Evolutionary conservation across 2,113 vertebrate genomes (phyloP), one percentile per base, ranked within the genome.

Genomic region (Mirza zaza): DNA sequence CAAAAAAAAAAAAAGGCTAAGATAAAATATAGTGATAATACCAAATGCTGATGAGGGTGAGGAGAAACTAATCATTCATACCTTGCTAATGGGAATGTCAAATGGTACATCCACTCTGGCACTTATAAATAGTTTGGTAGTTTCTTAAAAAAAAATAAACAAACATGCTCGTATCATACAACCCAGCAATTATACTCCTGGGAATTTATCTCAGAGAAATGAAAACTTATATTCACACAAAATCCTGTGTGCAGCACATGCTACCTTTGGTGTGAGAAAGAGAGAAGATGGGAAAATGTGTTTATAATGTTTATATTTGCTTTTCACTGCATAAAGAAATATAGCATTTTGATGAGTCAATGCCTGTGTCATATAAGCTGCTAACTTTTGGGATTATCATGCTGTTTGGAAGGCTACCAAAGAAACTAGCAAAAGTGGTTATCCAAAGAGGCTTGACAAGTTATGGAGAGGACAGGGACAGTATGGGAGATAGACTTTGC

Each of bases 51-150:
- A 18, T 0, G 2, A 61, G 21, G 10, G 10, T 3, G 27, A 36
- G 32, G 8, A 55, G 4, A 52, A n/a, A 18, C 29, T 13, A 1
- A 55, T 0, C 9, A 12, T 45, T 45, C 21, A 0, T 5, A 5
- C 23, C 7, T 27, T 11, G 36, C 36, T 82, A 18, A 3, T 39
- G 18, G 50, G 27, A 42, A 15, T 42, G 15, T 14, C n/a, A 52
- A 52, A 2, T 71, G 34, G 27, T 8, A 5, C 21, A 50, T 57
- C 48, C 11, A 81, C 75, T 57, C 65, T 45, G 67, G 48, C 23
- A 67, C 32, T 76, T 29, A 48, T 45, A 48, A 70, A 68, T 12
- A 81, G 11, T 83, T 63, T 92, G 80, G 68, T 8, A 45, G 21
- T 67, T 90, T 76, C 32, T 0, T 11, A 48, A 55, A 68, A 70